Percentiles rank a stretch among this genome's conserved stretches.
Conservation (phyloP, 2,113 vertebrate species). For the Riparia riparia region DNA sequence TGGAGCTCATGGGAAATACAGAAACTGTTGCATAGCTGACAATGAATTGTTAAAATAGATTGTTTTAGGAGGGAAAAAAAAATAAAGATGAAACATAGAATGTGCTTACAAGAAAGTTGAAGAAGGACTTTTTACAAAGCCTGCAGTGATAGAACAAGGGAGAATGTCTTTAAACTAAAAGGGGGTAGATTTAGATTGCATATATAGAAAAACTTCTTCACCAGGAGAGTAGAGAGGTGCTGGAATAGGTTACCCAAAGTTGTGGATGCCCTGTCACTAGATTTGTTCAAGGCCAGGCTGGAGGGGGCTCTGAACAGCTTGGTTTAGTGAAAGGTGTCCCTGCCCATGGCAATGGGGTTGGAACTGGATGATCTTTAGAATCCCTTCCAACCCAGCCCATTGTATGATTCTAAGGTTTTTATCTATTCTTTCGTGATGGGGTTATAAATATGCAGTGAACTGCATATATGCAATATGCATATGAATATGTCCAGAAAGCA, state of each 20-base stretch:
- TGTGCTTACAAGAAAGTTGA: neutral
- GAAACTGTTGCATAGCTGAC: neutral
- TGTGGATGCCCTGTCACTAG: neutral
- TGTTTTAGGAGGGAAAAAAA: neutral
- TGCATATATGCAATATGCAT: too few species aligned
- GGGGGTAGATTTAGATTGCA: neutral
- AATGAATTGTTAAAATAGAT: neutral
- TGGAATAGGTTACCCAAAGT: neutral
- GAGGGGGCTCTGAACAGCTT: neutral
- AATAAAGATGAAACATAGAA: neutral
- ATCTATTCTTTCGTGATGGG: neutral
- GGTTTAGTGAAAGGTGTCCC: neutral
- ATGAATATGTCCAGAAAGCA: neutral
- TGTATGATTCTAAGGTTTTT: neutral
- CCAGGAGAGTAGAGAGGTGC: neutral
- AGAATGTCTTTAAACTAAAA: neutral
- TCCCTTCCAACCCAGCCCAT: neutral
- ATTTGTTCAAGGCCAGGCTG: too few species aligned
- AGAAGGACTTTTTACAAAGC: neutral
- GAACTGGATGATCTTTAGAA: neutral
- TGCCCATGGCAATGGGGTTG: neutral
- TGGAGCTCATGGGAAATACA: neutral
- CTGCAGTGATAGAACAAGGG: neutral
- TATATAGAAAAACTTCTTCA: neutral
- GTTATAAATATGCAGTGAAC: neutral